Evolutionary conservation across 2,113 vertebrate genomes (phyloP), one percentile per base, ranked within the genome.

Genomic region (Chamaetylas fuelleborni): DNA sequence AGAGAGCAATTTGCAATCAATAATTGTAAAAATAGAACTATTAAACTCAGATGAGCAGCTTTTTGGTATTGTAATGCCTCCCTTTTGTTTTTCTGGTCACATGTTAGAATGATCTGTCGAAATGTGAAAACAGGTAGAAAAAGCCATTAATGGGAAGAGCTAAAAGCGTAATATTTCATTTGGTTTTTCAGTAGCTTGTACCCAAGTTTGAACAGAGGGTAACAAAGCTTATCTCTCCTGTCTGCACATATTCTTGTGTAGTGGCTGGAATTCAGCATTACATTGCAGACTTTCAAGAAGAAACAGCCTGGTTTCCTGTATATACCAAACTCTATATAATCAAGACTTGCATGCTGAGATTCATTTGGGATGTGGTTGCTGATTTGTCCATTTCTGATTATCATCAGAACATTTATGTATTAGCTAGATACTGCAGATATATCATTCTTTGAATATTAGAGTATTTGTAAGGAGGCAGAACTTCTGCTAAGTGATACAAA

Each of bases 1-100:
- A 73, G 71, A 94, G 58, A 95, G 60, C 29, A 65, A 81, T 71
- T 94, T 81, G 56, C 53, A 79, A 73, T 57, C 67, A 73, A 82
- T 70, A 65, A 61, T 92, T 82, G 61, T 65, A 60, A 42, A 53
- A 77, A 54, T 50, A 89, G 62, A 92, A 65, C 54, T 86, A 92
- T 90, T 92, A 80, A 92, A 51, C 50, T 84, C 76, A 84, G 38
- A 83, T 84, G 51, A 86, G 73, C 62, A 86, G 71, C 18, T 88
- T 80, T 23, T 61, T 19, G 4, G 26, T 77, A 47, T 53, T 38
- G 28, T 74, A 85, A 67, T 88, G 45, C 34, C 69, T 93, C 70
- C 26, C 24, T 87, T 92, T 94, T 85, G 12, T 61, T 94, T 94
- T 95, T 83, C 83, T 88, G 50, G 87, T 81, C 51, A 50, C 36